Percentiles rank a stretch among this genome's conserved stretches.
These are phyloP conservation scores for Athalia circularis DNA, from an alignment of 2,888 invertebrate genomes.

Conservation along the genomic window DNA sequence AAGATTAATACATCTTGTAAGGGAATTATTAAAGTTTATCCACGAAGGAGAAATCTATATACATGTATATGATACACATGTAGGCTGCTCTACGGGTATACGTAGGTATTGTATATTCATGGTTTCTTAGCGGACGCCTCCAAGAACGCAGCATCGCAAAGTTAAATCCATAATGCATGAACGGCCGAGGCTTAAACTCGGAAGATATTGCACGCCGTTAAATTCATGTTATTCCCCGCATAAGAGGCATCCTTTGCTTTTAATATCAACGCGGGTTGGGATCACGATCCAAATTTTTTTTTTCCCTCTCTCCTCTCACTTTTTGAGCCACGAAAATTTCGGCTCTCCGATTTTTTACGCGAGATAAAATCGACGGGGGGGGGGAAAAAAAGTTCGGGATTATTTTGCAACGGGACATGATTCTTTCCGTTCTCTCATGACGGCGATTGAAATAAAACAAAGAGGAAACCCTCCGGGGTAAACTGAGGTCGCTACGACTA, in stretches of 20 bases:
- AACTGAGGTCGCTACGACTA: slow-evolving; percentile 58
- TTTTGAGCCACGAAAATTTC: not conserved
- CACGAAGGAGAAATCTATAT: slow-evolving; percentile 67
- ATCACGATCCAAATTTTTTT: slow-evolving; percentile 18
- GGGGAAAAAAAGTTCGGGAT: slow-evolving; percentile 54
- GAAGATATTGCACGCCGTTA: slow-evolving; percentile 72
- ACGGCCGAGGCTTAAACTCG: slow-evolving; percentile 67
- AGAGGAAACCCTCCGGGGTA: slow-evolving; percentile 19
- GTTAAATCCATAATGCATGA: slow-evolving; percentile 74
- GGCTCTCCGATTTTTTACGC: not conserved
- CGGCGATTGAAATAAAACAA: not conserved
- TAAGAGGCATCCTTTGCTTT: slow-evolving; percentile 70
- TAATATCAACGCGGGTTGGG: slow-evolving; percentile 64
- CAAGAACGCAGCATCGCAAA: slow-evolving; percentile 62
- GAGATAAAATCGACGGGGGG: slow-evolving; percentile 56
- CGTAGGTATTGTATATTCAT: slow-evolving; percentile 73
- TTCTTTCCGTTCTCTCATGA: not conserved
- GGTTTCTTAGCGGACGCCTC: slow-evolving; percentile 70
- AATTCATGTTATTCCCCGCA: slow-evolving; percentile 72
- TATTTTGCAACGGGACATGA: not conserved
- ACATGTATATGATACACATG: slow-evolving; percentile 46
- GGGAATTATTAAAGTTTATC: slow-evolving; percentile 69
- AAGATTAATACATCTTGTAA: slow-evolving; percentile 41
- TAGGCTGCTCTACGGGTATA: slow-evolving; percentile 45
- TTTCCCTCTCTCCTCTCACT: too few relatives aligned